Evolutionary conservation across 1,140 invertebrate species (phyloP).

Genomic region (Lutraria rhynchaena): DNA sequence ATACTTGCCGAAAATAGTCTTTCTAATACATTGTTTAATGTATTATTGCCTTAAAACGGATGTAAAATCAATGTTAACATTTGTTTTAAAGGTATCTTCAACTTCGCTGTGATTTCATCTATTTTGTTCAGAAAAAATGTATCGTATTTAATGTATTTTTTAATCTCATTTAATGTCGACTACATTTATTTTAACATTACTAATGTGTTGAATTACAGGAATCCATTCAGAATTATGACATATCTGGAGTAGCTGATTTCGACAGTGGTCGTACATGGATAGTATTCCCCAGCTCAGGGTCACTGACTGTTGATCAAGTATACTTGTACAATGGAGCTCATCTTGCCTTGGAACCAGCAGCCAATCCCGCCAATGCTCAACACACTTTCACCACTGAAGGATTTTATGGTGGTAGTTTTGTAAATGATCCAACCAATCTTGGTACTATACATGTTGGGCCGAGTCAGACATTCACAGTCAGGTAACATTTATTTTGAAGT

Average conservation of each 20-base stretch:
- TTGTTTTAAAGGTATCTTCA: not conserved
- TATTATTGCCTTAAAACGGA: too few relatives aligned
- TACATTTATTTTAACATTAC: not conserved
- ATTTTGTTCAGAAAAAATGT: too few relatives aligned
- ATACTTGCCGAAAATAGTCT: too few relatives aligned
- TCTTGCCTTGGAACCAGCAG: conserved; percentile 67
- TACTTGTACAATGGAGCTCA: conserved; percentile 71
- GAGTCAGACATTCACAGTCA: conserved; percentile 61
- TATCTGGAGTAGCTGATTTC: conserved; percentile 42
- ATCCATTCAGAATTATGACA: conserved; percentile 50
- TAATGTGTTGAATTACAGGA: conserved; percentile 19
- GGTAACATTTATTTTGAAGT: conserved; percentile 18
- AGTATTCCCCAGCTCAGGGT: conserved; percentile 49
- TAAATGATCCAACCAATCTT: conserved; percentile 55
- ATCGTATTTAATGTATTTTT: too few relatives aligned
- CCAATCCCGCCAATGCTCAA: conserved; percentile 23
- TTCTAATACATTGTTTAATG: too few relatives aligned
- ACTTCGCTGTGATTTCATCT: too few relatives aligned
- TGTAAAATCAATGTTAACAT: too few relatives aligned
- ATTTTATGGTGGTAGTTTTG: conserved; percentile 64
- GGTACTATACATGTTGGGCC: conserved; percentile 72
- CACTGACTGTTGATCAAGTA: conserved; percentile 67
- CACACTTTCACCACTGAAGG: conserved; percentile 56
- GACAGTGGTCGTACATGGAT: conserved; percentile 73
- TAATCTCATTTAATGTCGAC: too few relatives aligned